Conservation (phyloP, 2,797 vertebrate species). For the Cirrhinus mrigala region DNA sequence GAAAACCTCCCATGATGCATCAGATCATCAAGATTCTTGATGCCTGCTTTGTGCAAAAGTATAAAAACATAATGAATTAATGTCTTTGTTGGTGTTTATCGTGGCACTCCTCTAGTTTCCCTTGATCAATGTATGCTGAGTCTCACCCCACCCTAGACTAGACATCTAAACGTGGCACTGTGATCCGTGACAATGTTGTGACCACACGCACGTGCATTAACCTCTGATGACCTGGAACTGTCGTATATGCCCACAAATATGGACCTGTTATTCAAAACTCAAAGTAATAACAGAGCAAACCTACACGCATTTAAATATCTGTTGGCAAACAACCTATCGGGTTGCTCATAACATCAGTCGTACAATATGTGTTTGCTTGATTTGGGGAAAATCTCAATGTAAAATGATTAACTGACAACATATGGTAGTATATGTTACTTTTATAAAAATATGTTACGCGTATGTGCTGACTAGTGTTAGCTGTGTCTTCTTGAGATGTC, state of each 20-base stretch:
- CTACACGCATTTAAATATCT: neutral
- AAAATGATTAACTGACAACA: neutral
- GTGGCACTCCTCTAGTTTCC: neutral
- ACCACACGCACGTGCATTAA: constrained; percentile 26
- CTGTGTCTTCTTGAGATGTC: neutral
- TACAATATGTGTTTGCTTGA: neutral
- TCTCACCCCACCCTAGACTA: constrained; percentile 28
- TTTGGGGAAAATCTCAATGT: neutral
- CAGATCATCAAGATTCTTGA: neutral
- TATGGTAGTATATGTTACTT: neutral
- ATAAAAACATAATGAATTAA: neutral
- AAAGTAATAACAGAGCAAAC: neutral
- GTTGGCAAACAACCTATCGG: neutral
- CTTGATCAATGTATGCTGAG: constrained; percentile 7
- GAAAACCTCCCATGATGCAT: neutral
- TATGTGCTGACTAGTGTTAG: neutral
- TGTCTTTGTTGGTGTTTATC: neutral
- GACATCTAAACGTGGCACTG: constrained; percentile 37
- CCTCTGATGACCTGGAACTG: constrained; percentile 11
- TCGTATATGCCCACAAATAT: neutral
- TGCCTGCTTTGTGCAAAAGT: neutral
- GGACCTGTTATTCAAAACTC: neutral
- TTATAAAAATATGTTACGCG: neutral
- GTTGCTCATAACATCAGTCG: neutral
- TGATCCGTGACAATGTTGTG: constrained; percentile 17